phyloP scores from a whole-genome alignment of 2,888 invertebrate genomes.

The Pollenia labialis region DNA sequence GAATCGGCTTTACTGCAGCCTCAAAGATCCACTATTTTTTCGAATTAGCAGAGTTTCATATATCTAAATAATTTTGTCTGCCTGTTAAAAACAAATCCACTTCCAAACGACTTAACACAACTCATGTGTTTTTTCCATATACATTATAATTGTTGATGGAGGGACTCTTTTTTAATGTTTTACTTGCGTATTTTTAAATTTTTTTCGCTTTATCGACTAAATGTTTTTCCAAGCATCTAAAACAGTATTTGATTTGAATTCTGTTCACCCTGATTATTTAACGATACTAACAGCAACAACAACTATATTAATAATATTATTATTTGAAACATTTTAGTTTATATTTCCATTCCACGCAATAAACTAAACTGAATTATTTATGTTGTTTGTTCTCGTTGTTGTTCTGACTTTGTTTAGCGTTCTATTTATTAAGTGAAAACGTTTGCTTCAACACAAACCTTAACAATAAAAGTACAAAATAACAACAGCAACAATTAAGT shows the following conservation, averaged over 20 bases:
- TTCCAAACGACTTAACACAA: no score
- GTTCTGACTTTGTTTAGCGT: conserved; percentile 4
- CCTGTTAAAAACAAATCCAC: no score
- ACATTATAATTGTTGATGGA: no score
- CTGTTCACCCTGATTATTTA: conserved; percentile 18
- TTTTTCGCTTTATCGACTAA: no score
- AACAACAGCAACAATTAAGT: not conserved
- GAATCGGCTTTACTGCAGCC: no score
- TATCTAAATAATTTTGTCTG: no score
- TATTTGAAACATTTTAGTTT: conserved; percentile 49
- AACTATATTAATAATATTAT: conserved; percentile 34
- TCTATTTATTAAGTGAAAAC: conserved; percentile 50
- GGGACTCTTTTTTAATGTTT: no score
- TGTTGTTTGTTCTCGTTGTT: conserved; percentile 26
- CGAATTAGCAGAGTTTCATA: no score
- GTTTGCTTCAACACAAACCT: conserved; percentile 23
- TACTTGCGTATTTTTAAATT: no score
- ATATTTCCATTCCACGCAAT: conserved; percentile 41
- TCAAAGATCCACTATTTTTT: no score
- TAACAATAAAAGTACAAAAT: not conserved
- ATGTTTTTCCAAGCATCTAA: no score
- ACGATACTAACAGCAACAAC: not conserved
- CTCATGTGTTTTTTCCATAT: no score
- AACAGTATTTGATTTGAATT: not conserved
- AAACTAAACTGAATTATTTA: conserved; percentile 62